These are phyloP conservation scores for Sitta carolinensis DNA, from an alignment of 2,797 vertebrate species.

Conservation along the genomic window DNA sequence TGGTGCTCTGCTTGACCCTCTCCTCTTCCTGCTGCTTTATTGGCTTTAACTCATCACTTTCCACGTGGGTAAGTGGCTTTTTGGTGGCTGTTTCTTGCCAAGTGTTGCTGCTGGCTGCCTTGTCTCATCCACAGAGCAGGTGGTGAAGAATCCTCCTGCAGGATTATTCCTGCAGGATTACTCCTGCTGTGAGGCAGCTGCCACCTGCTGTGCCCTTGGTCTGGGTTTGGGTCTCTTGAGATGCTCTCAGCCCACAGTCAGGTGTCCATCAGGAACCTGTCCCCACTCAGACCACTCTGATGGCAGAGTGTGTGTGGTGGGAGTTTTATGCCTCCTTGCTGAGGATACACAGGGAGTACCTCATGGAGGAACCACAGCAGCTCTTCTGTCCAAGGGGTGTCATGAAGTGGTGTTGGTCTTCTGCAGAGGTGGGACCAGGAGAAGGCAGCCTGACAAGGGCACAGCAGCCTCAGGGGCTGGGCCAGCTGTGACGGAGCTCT, in stretches of 20 bases:
- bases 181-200: neutral
- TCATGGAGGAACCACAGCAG: fast-evolving
- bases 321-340: neutral
- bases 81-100: neutral
- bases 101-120: neutral
- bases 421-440: neutral
- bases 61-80: fast-evolving
- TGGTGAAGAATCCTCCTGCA: neutral
- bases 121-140: neutral
- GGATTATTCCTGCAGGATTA: neutral
- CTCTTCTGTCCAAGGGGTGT: neutral
- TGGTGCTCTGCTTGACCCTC: neutral
- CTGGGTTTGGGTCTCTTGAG: fast-evolving
- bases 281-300: neutral
- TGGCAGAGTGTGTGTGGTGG: neutral
- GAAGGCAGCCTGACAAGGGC: neutral
- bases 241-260: neutral
- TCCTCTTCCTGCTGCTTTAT: neutral
- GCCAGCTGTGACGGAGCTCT: neutral
- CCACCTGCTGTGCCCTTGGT: neutral
- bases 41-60: neutral
- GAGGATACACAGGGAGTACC: neutral
- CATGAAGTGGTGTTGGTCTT: neutral
- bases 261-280: neutral
- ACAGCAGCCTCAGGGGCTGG: neutral